Evolutionary conservation across 2,797 vertebrate genomes (phyloP), one percentile per base, ranked within the genome.

Genomic region (Myotis myotis): DNA sequence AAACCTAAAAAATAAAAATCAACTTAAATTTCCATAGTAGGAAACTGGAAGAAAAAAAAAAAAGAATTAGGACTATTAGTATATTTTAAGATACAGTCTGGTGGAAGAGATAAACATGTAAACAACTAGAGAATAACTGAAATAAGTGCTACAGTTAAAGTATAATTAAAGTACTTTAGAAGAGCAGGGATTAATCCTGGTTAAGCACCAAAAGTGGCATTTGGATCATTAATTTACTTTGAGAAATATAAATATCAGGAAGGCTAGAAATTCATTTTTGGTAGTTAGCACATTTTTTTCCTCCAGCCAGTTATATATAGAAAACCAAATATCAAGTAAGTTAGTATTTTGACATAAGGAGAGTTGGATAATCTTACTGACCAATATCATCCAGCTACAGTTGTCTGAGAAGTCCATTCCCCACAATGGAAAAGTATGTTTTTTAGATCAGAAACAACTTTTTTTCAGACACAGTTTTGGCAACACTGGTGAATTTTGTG

Each of bases 61-160:
- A 86, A 55, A 23, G 49, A 82, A 82, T 71, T 93, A 62, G 38
- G 13, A 75, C 30, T 89, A 76, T 19, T 80, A 47, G 25, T 71
- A 13, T 83, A 57, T 23, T 75, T 87, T 51, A 64, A 84, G 23
- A 38, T 93, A 30, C 12, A 68, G 80, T 94, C 25, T 88, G 78
- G 22, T 85, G 38, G 44, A 89, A 96, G 60, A 82, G 49, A 92
- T 57, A 93, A 92, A 44, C 23, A 84, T 87, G 20, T 64, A 76
- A 95, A 76, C n/a, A 93, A 36, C 55, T 84, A 89, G n/a, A 91
- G 79, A 75, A 72, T 53, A 88, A 96, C 74, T 95, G 71, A 74
- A 91, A 5, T 66, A 80, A 87, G 20, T 53, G 44, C 33, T 81
- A 17, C 13, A 72, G 28, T 80, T 57, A 72, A 90, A 94, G n/a